Evolutionary conservation across 2,888 invertebrate species (phyloP).

Genomic region (Carpatolechia fugitivella): DNA sequence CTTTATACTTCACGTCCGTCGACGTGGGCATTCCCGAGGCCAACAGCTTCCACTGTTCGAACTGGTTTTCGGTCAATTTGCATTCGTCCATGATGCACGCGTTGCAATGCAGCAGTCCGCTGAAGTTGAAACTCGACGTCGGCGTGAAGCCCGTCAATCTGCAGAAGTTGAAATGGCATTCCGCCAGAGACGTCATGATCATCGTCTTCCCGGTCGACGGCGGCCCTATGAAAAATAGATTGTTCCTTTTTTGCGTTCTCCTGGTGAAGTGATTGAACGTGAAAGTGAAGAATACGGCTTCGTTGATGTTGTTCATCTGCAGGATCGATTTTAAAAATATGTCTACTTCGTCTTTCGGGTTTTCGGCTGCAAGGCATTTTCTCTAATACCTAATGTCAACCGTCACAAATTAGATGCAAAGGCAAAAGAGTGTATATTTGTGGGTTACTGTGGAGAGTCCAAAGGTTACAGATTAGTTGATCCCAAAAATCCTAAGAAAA

Average conservation of each 20-base stretch:
- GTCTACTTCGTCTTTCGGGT: background rate
- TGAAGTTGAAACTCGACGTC: constrained; percentile 30
- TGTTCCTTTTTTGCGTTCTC: background rate
- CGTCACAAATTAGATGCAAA: background rate
- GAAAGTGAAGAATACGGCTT: constrained; percentile 20
- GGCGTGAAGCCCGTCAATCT: constrained; percentile 32
- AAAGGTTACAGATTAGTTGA: background rate
- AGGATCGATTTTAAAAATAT: background rate
- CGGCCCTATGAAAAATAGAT: constrained; percentile 25
- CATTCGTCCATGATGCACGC: constrained; percentile 39
- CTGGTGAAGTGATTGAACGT: too few species aligned
- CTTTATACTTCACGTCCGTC: constrained; percentile 17
- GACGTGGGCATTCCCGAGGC: constrained; percentile 29
- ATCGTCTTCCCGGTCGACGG: constrained; percentile 29
- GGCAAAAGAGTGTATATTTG: background rate
- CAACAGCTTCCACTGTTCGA: constrained; percentile 36
- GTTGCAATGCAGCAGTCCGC: constrained; percentile 26
- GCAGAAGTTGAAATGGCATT: constrained; percentile 27
- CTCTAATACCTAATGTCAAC: background rate
- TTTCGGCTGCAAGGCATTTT: background rate
- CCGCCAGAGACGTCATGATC: constrained; percentile 29
- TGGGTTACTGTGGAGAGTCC: background rate
- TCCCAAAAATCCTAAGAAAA: background rate
- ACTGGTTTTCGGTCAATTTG: constrained; percentile 33
- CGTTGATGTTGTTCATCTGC: background rate